Evolutionary conservation across 2,797 vertebrate genomes (phyloP), one percentile per base, ranked within the genome.

Genomic region (Brachyrhaphis roseni): DNA sequence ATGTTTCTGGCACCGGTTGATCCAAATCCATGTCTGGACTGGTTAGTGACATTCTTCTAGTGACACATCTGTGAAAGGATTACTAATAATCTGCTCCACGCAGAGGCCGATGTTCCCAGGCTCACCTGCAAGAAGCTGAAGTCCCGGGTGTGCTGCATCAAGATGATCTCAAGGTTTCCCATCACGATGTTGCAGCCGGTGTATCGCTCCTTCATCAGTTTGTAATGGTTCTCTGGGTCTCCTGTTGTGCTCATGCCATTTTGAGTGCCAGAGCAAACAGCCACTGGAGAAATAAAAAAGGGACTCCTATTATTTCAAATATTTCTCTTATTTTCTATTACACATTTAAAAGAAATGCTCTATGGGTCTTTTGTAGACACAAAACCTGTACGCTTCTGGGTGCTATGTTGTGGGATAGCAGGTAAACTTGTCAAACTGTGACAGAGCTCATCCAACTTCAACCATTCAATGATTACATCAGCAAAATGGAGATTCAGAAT

Each of bases 151-250:
- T 97, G 96, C 68, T 93, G 97, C 81, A 98, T 98, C 93, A 97
- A 96, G 77, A 96, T 97, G 71, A 99, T 97, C 95, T 99, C 98
- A 2, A 99, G 96, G 94, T 99, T 99, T 11, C 98, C 97, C 95
- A 98, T 97, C 76, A 99, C 97, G 0, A 99, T 97, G 90, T 98
- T 96, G 26, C 98, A 99, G 90, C 93, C 94, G 0, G 89, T 96
- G 89, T 99, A 99, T 84, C 95, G 95, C 11, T 95, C 94, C 89
- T 95, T 93, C 88, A 97, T 95, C 0, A 95, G 95, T 75, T 96
- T 95, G 93, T 97, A 98, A 78, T 95, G 94, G 80, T 95, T 93
- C 0, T 97, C 95, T 0, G 96, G 89, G 18, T 94, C 95, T 0
- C 97, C 97, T 0, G 95, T 96, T 31, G 96, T 94, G 70, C 98